Base-by-base conservation (phyloP, 2,888 invertebrate species). In the Drosophila ezoana region DNA sequence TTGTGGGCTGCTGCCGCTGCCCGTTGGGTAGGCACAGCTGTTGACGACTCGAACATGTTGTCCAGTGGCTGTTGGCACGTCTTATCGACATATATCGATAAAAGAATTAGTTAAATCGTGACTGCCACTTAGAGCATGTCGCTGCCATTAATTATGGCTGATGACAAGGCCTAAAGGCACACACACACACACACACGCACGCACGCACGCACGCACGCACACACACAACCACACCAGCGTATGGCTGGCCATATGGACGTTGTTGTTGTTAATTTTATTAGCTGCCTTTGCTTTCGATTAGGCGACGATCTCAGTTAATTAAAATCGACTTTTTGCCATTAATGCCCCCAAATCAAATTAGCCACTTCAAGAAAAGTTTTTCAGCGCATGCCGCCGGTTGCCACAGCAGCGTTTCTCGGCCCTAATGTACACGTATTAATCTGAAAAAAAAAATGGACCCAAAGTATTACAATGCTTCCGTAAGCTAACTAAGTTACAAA, bases 71-170 rank as follows among this genome's bases (percentile, higher is more conserved):
- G 62, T 74, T 67, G 63, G 78, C 89, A 89, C 84, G 84, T 84
- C 89, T 83, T 71, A 89, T 85, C 89, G 89, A 87, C 87, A 87
- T 89, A 79, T 84, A 89, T 84, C 89, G 85, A 89, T 85, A 89
- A 85, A 87, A 89, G 89, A 85, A 85, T 85, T 85, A 85, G 68
- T 87, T 81, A 89, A 90, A 87, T 87, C 90, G 90, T 90, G 90
- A 90, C 90, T 84, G 76, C 58, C 76, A 72, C 74, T 73, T 78
- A 67, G 82, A 80, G 86, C 90, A 90, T 91, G 90, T 91, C 85
- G 86, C 79, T 76, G 78, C 81, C 90, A 90, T 91, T 90, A 91
- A 90, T 90, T 91, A 90, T 90, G 87, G 32, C 68, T 81, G 90
- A 90, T 91, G 90, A 89, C 83, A 86, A 28, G 75, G 83, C 80